Evolutionary conservation across 1,140 invertebrate species (phyloP).

Genomic region (Heliconius eleuchia): DNA sequence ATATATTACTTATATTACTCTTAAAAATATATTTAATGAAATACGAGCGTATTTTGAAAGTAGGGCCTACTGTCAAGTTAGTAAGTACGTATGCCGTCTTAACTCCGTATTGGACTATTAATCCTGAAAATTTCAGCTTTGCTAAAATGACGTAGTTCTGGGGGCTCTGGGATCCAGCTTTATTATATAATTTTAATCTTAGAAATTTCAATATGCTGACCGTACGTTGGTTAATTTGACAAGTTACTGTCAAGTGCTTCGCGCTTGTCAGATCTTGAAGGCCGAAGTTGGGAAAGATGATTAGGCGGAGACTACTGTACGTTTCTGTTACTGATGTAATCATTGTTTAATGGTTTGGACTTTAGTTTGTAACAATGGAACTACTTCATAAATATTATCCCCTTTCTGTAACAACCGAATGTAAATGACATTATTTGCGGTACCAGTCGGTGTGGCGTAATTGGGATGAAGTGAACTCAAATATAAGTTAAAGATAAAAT

Average conservation of each 20-base stretch:
- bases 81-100: no score
- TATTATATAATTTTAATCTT: no score
- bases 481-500: not conserved
- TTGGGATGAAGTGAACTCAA: not conserved
- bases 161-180: no score
- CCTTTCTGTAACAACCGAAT: not conserved
- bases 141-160: no score
- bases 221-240: conserved; percentile 24
- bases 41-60: no score
- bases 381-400: not conserved
- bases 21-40: no score
- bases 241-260: conserved; percentile 29
- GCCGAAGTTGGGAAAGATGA: conserved; percentile 21
- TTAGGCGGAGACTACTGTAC: conserved; percentile 23
- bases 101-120: no score
- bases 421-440: not conserved
- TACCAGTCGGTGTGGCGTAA: not conserved
- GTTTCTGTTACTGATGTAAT: conserved; percentile 25
- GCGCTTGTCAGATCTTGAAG: conserved; percentile 26
- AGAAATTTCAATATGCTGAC: not conserved
- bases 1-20: no score
- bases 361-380: conserved; percentile 14
- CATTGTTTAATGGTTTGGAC: conserved; percentile 21
- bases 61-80: no score
- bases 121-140: no score